Evolutionary conservation across 1,140 invertebrate species (phyloP), one percentile per base, ranked within the genome.

Genomic region (Camponotus floridanus): DNA sequence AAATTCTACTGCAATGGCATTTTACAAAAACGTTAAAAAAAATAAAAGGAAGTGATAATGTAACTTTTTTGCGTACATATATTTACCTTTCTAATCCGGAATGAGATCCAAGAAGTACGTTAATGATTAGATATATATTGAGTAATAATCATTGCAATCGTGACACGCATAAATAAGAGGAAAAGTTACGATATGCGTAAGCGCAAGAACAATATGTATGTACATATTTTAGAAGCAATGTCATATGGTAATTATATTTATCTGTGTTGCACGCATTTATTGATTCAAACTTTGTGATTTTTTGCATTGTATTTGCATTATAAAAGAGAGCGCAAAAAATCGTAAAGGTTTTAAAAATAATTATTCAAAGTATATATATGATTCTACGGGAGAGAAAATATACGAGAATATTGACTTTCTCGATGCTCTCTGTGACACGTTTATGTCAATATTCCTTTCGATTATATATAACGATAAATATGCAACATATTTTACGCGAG

Each of bases 201-300:
- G 11, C 55, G 39, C 21, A 31, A 33, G 15, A 57, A 80, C 31
- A 57, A 67, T 26, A 26, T 26, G 26, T 67, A 51, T 68, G 45
- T 39, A 80, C 62, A 68, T 57, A 70, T 80, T 70, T 80, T 36
- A 67, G 26, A 73, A 48, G n/a, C 18, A 21, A 62, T 15, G 65
- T 11, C 21, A 73, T 74, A 42, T 61, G 61, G 79, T 15, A 61
- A 81, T 65, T n/a, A 11, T 59, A 26, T 26, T 31, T 71, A 45
- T 18, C 4, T 42, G 8, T 15, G 11, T 11, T 4, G n/a, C 11
- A n/a, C 13, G 21, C 26, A 45, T 9, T 42, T 81, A 59, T 80
- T 39, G 64, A 70, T 5, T 18, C 18, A 7, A 21, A 81, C 26
- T n/a, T 83, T 33, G 15, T n/a, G 26, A 36, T 26, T 45, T 13